Evolutionary conservation across 2,888 invertebrate species (phyloP), one percentile per base, ranked within the genome.

Genomic region (Imbricaverruca yamaguchii): DNA sequence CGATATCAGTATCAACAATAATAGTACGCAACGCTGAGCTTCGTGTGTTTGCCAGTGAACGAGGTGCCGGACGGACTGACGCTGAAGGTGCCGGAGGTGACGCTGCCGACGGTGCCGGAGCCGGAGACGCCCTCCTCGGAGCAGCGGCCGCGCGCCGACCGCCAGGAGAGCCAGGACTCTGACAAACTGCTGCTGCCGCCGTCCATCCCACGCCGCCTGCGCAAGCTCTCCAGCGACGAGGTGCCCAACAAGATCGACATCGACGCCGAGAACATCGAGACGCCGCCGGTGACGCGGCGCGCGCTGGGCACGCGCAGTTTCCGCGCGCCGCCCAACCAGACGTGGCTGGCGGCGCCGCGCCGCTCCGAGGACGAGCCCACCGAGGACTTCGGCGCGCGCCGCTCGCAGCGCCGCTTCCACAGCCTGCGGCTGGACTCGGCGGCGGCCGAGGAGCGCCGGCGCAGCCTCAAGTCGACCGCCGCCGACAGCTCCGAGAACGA

Each of bases 211-310:
- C 83, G 84, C 21, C 84, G 85, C 56, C 81, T 85, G 77, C 84
- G 85, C 0, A 77, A 84, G n/a, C 81, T 81, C 8, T 84, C 85
- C 21, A 81, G 83, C 39, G 84, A 84, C 61, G 85, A 84, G n/a
- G 84, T 83, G 3, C 83, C 83, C 25, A 92, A 93, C 85, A 92
- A 92, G 86, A 91, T 92, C 18, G 94, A 95, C 86, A 94, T 95
- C 69, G 95, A 95, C 87, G 94, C 94, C 6, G 95, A 95, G 85
- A 95, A 95, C 85, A 93, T 95, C 61, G 95, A 95, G 89, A 95
- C 95, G 3, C 95, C 95, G 39, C 95, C 95, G 10, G 93, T 92
- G 0, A 92, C 92, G 25, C 89, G 95, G 81, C 91, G 92, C 84
- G 87, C 91, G 57, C 92, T 92, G 85, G 91, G 90, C 82, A 90